A percentile compares a stretch with the other conserved stretches of the same genome.
Evolutionary conservation across 1,140 invertebrate species (phyloP).

Genomic region (Dendrolimus kikuchii): DNA sequence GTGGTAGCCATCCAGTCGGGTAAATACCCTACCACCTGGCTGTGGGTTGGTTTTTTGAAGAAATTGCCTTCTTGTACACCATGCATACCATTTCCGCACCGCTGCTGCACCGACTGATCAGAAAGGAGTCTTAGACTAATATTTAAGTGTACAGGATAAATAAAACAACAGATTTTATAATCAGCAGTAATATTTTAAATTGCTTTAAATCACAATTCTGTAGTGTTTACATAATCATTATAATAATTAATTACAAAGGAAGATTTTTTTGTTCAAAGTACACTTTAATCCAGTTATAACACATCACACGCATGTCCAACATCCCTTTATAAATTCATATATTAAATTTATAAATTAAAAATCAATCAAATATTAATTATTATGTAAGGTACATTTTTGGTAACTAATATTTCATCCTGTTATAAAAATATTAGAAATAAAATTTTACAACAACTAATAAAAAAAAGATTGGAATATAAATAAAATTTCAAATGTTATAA

Average conservation of each 20-base stretch:
- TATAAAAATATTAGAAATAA: no score
- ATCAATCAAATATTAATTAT: constrained; percentile 4
- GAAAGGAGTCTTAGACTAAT: no score
- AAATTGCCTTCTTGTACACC: no score
- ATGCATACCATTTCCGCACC: no score
- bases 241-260: constrained; percentile 64
- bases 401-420: neutral
- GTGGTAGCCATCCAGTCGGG: no score
- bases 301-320: constrained; percentile 17
- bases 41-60: no score
- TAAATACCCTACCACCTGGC: no score
- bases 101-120: no score
- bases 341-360: constrained; percentile 13
- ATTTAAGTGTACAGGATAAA: neutral
- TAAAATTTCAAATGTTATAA: no score
- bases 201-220: constrained; percentile 70
- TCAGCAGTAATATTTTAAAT: constrained; percentile 71
- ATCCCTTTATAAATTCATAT: constrained; percentile 13
- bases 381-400: constrained; percentile 7
- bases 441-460: no score
- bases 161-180: constrained; percentile 55
- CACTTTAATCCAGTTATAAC: constrained; percentile 30
- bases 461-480: no score
- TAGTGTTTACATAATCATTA: constrained; percentile 64
- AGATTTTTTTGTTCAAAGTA: constrained; percentile 59